Conservation (phyloP, 2,888 invertebrate genomes). For the Ferdinandea cuprea region DNA sequence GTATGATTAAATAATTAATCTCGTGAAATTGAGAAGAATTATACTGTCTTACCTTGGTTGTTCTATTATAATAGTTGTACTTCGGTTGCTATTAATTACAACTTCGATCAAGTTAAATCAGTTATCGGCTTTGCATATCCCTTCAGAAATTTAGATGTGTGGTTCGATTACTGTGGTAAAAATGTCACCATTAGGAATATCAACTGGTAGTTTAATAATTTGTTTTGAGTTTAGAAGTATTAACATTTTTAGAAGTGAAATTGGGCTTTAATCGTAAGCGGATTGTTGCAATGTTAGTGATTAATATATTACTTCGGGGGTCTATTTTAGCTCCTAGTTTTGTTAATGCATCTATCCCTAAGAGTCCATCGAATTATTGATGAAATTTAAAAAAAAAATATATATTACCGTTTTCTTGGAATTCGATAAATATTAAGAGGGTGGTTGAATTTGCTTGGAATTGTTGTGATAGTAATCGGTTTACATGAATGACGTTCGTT, state of each 20-base stretch:
- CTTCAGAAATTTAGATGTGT: background rate
- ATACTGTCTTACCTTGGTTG: conserved; percentile 1
- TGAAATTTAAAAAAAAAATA: conserved; percentile 24
- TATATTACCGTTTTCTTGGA: background rate
- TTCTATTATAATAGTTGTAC: background rate
- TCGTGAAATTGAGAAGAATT: background rate
- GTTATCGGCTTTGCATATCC: background rate
- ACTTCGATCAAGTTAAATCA: background rate
- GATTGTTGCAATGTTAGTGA: conserved; percentile 5
- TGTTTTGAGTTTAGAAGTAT: background rate
- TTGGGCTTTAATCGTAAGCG: conserved; percentile 22
- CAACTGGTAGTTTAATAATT: conserved; percentile 4
- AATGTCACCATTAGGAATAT: background rate
- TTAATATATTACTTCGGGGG: background rate
- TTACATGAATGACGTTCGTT: background rate
- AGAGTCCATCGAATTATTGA: conserved; percentile 11
- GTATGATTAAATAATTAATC: background rate
- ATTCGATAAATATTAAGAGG: background rate
- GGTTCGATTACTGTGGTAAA: background rate
- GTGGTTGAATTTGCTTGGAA: background rate
- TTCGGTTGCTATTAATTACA: background rate
- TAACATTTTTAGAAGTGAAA: background rate
- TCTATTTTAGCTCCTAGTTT: conserved; percentile 20
- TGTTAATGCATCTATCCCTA: background rate
- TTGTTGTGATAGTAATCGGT: background rate